Evolutionary conservation across 1,140 invertebrate genomes (phyloP).

Genomic region (Solenopsis fugax): DNA sequence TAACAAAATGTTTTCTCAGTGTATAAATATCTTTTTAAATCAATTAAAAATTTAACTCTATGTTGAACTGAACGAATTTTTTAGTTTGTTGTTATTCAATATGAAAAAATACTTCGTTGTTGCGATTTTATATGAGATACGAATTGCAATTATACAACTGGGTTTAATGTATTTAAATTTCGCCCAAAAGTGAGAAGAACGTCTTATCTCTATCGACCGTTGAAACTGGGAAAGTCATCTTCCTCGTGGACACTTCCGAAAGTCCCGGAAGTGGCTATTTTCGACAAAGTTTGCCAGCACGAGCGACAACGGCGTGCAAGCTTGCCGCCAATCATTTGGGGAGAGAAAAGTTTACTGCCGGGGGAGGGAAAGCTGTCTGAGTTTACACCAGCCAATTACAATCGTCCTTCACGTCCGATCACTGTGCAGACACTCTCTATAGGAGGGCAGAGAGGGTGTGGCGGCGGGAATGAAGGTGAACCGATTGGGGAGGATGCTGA

Average conservation of each 20-base stretch:
- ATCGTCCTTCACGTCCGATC: constrained; percentile 39
- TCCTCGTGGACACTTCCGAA: constrained; percentile 8
- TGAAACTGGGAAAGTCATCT: constrained; percentile 13
- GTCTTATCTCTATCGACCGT: constrained; percentile 9
- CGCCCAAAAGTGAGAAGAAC: neutral
- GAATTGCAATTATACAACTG: neutral
- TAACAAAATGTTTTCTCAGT: no score
- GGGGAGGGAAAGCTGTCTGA: constrained; percentile 4
- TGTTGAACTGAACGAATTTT: neutral
- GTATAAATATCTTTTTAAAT: neutral
- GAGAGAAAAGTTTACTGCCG: constrained; percentile 22
- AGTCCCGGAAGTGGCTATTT: constrained; percentile 56
- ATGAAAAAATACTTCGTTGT: neutral
- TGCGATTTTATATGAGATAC: neutral
- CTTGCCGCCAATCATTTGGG: constrained; percentile 51
- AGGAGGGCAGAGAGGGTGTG: neutral
- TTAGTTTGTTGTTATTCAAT: neutral
- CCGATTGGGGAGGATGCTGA: constrained; percentile 9
- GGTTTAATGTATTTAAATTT: neutral
- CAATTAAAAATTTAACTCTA: neutral
- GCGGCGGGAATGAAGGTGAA: constrained; percentile 1
- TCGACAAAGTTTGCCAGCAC: constrained; percentile 44
- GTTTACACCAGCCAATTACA: constrained; percentile 59
- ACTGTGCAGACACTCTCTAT: constrained; percentile 9
- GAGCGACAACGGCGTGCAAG: constrained; percentile 30